phyloP scores from a whole-genome alignment of 2,888 invertebrate species.

The Anorthoa munda region DNA sequence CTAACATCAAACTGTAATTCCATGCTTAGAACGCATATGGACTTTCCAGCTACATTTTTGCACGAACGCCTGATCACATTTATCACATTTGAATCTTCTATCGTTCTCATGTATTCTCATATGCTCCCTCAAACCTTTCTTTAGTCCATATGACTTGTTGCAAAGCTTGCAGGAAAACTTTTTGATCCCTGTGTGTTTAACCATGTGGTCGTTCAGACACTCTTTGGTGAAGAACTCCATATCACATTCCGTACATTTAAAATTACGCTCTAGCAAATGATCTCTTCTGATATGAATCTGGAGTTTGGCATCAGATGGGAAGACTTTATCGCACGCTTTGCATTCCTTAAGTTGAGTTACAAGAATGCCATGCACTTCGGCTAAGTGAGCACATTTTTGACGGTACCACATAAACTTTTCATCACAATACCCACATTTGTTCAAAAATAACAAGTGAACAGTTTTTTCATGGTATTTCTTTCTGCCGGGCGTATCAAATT shows the following conservation, averaged over 20 bases:
- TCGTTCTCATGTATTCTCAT: conserved; percentile 71
- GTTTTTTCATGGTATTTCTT: conserved; percentile 67
- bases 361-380: conserved; percentile 62
- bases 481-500: conserved; percentile 68
- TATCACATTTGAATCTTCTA: conserved; percentile 65
- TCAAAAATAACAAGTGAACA: conserved; percentile 66
- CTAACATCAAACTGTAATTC: conserved; percentile 41
- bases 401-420: conserved; percentile 59
- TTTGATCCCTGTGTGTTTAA: conserved; percentile 70
- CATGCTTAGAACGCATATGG: conserved; percentile 80
- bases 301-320: conserved; percentile 57
- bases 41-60: conserved; percentile 79
- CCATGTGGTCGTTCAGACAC: conserved; percentile 69
- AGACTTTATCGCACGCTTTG: conserved; percentile 77
- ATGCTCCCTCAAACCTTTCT: conserved; percentile 72
- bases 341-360: conserved; percentile 64
- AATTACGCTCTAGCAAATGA: conserved; percentile 52
- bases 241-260: conserved; percentile 67
- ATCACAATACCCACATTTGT: conserved; percentile 71
- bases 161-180: conserved; percentile 74
- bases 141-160: conserved; percentile 70
- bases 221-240: conserved; percentile 73
- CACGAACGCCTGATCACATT: conserved; percentile 66
- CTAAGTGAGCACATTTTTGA: conserved; percentile 66
- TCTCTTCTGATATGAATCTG: conserved; percentile 64